A percentile compares a stretch with the other conserved stretches of the same genome.
Evolutionary conservation across 2,797 vertebrate genomes (phyloP).

Genomic region (Dryobates pubescens): DNA sequence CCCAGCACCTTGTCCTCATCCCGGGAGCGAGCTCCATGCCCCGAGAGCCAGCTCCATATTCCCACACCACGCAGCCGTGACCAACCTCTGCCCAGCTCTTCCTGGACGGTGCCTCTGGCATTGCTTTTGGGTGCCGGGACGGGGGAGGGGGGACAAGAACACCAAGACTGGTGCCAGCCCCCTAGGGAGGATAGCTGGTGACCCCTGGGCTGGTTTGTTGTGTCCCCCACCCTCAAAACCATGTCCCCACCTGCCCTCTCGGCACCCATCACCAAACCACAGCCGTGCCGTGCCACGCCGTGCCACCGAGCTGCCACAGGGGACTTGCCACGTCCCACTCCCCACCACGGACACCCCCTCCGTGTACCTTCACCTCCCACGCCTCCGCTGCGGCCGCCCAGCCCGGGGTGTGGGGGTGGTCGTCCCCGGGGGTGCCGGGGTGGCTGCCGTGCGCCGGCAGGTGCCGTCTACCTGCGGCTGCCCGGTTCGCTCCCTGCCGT

Average conservation of each 20-base stretch:
- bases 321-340: neutral
- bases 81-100: neutral
- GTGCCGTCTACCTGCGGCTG: neutral
- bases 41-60: neutral
- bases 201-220: neutral
- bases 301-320: too few relatives aligned
- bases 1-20: fast-evolving
- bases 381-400: neutral
- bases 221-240: neutral
- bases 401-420: neutral
- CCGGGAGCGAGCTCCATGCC: neutral
- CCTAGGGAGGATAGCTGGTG: fast-evolving
- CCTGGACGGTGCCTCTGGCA: neutral
- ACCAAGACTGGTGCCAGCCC: fast-evolving
- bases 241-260: neutral
- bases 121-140: fast-evolving
- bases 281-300: too few relatives aligned
- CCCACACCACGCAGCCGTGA: fast-evolving
- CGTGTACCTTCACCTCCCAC: neutral
- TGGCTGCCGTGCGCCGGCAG: neutral
- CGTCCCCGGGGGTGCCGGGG: neutral
- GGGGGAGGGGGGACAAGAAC: neutral
- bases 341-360: neutral
- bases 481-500: constrained; percentile 21
- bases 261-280: neutral